Evolutionary conservation across 2,888 invertebrate species (phyloP).

Genomic region (Rotaria socialis): DNA sequence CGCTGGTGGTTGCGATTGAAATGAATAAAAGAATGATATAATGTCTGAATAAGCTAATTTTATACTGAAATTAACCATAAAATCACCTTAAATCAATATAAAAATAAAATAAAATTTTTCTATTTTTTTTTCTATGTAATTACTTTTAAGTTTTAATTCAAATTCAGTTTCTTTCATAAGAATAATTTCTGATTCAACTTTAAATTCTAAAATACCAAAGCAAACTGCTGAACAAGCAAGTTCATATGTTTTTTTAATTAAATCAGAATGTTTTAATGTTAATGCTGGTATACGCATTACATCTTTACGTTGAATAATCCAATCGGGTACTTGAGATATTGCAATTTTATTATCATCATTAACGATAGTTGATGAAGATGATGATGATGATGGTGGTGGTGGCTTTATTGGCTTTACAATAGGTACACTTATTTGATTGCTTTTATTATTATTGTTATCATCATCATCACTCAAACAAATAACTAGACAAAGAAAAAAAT

Average conservation of each 20-base stretch:
- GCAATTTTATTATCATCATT: background rate
- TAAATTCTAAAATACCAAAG: constrained; percentile 10
- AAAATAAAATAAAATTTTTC: background rate
- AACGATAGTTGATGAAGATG: background rate
- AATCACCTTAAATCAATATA: background rate
- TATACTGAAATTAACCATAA: background rate
- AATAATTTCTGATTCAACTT: background rate
- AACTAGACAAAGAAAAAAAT: background rate
- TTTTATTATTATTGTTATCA: background rate
- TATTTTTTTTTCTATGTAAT: background rate
- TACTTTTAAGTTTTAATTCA: constrained; percentile 29
- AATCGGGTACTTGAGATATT: background rate
- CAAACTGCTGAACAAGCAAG: background rate
- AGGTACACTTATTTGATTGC: too few species aligned
- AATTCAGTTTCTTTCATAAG: constrained; percentile 19
- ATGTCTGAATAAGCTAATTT: constrained; percentile 26
- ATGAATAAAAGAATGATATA: background rate
- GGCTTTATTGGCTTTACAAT: background rate
- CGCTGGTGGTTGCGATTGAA: background rate
- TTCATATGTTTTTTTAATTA: background rate
- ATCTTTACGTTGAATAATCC: background rate
- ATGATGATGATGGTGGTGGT: background rate
- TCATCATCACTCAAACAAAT: constrained; percentile 32
- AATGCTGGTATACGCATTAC: background rate
- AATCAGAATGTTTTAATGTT: background rate